phyloP scores from a whole-genome alignment of 1,140 invertebrate species.

The Hormaphis cornu region DNA sequence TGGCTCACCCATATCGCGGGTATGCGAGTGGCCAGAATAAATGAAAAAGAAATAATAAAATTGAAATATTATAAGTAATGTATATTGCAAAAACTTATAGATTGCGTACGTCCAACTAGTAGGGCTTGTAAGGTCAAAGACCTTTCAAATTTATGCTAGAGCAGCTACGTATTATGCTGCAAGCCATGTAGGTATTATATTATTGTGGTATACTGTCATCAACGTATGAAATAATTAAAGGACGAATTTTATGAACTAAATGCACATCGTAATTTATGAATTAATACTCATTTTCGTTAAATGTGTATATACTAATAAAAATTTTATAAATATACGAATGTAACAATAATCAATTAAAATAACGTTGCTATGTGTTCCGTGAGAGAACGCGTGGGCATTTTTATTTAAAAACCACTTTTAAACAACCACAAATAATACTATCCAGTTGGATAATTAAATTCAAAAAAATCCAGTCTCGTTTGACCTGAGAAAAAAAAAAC shows the following conservation, averaged over 20 bases:
- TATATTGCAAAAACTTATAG: background rate
- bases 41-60: background rate
- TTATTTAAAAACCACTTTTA: too few species aligned
- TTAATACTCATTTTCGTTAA: too few species aligned
- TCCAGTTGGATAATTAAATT: background rate
- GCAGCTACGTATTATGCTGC: background rate
- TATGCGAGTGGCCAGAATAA: background rate
- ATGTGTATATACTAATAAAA: too few species aligned
- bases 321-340: too few species aligned
- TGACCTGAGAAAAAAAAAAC: background rate
- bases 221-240: background rate
- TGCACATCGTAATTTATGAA: too few species aligned
- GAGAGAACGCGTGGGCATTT: too few species aligned
- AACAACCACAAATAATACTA: too few species aligned
- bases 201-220: background rate
- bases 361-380: too few species aligned
- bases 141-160: background rate
- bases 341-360: too few species aligned
- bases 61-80: background rate
- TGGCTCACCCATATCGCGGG: background rate
- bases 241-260: background rate
- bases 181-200: background rate
- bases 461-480: background rate
- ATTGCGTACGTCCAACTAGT: background rate
- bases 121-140: conserved; percentile 9